phyloP scores from a whole-genome alignment of 2,888 invertebrate genomes.

The Cactoblastis cactorum region DNA sequence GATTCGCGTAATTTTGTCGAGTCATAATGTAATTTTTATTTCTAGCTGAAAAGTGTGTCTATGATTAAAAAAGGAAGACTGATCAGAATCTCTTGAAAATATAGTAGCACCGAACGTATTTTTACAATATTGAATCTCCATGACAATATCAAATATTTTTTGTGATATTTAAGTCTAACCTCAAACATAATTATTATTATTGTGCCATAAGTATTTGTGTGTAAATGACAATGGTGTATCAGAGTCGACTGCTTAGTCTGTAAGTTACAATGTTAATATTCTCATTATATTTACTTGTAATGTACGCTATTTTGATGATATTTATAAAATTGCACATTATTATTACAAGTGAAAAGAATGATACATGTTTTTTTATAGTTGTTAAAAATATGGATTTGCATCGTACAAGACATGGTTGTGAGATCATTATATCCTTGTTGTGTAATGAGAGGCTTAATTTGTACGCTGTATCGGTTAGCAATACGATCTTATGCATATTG shows the following conservation, averaged over 20 bases:
- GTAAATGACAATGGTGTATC: conserved; percentile 26
- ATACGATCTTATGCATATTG: conserved; percentile 16
- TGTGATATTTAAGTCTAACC: conserved; percentile 43
- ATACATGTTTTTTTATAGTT: conserved; percentile 14
- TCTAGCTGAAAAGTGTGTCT: not conserved
- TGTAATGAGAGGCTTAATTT: conserved; percentile 28
- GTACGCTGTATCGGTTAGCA: conserved; percentile 18
- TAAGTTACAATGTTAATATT: conserved; percentile 28
- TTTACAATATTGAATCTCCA: conserved; percentile 32
- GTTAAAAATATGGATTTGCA: conserved; percentile 20
- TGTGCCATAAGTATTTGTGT: conserved; percentile 46
- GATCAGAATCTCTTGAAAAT: conserved; percentile 47
- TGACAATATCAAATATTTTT: conserved; percentile 43
- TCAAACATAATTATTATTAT: conserved; percentile 32
- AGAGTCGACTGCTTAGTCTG: conserved; percentile 40
- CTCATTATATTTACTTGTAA: conserved; percentile 12
- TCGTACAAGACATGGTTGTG: conserved; percentile 40
- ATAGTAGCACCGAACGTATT: conserved; percentile 17
- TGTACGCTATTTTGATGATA: conserved; percentile 18
- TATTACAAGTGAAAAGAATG: conserved; percentile 5
- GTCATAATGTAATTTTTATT: conserved; percentile 5
- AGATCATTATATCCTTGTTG: conserved; percentile 30
- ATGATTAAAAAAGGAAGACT: conserved; percentile 50
- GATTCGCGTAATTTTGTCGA: conserved; percentile 17
- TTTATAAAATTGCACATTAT: conserved; percentile 15